Conservation (phyloP, 2,797 vertebrate genomes). For the Sternotherus odoratus region DNA sequence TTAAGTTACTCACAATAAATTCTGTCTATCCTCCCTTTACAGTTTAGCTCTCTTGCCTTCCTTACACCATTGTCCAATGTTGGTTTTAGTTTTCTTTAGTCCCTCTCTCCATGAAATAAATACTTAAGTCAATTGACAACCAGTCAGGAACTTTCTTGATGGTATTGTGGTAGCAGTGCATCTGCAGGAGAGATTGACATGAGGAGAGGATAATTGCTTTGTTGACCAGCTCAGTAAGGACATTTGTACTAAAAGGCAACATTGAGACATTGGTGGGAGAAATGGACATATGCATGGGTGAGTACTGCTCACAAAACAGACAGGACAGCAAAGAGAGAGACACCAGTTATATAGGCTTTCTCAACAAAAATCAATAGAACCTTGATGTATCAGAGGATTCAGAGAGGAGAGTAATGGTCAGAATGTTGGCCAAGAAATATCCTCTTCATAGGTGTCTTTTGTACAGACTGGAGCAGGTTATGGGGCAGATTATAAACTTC, state of each 20-base stretch:
- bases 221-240: neutral
- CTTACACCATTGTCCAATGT: neutral
- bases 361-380: neutral
- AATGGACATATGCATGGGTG: neutral
- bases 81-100: neutral
- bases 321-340: neutral
- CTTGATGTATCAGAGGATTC: neutral
- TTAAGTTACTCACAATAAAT: neutral
- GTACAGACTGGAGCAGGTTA: neutral
- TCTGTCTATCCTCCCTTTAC: neutral
- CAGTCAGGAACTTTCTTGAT: neutral
- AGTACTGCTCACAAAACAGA: neutral
- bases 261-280: neutral
- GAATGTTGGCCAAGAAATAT: neutral
- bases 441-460: neutral
- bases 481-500: neutral
- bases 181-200: neutral
- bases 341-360: neutral
- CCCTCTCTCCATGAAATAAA: neutral
- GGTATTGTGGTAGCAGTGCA: neutral
- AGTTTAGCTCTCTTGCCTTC: neutral
- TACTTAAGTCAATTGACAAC: neutral
- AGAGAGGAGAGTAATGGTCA: neutral
- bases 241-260: neutral
- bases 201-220: neutral